Evolutionary conservation across 1,140 invertebrate species (phyloP), one percentile per base, ranked within the genome.

Genomic region (Cyrtorhinus lividipennis): DNA sequence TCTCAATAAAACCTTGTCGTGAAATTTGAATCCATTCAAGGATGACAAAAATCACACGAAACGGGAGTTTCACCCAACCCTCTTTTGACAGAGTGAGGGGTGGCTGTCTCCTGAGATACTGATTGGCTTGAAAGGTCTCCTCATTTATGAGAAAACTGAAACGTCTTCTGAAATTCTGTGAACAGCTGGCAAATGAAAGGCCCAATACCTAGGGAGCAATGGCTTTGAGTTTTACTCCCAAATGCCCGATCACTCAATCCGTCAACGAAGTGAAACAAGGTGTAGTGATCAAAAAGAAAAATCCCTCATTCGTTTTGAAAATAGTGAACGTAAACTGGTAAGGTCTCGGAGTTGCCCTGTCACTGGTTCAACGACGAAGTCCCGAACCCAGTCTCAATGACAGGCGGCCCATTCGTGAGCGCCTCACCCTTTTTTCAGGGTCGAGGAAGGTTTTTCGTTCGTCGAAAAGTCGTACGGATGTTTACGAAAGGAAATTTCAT

Each of bases 31-130:
- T n/a, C n/a, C 24, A 15, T 10, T 25, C 5, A 26, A 2, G 13
- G 15, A 2, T 12, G 53, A 15, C 25, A 59, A 13, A 18, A 2
- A 25, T 56, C 30, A 15, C 62, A 15, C 62, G 23, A n/a, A 2
- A n/a, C 53, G 62, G 56, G 23, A 26, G 30, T 24, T 22, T 61
- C 57, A 48, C 45, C 48, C n/a, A 58, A 12, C 8, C 24, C 2
- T 48, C 13, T n/a, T 20, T 56, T 56, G 5, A 2, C 24, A 18
- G 24, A 13, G n/a, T 8, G 56, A 30, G n/a, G 61, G 44, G 59
- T 2, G 22, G 24, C 61, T 45, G 61, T 20, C 56, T 18, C 62
- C 26, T 25, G n/a, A 48, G 53, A 27, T 18, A 58, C 48, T 25
- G 12, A 46, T 25, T n/a, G 10, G 22, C 24, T n/a, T n/a, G 56